Evolutionary conservation across 2,888 invertebrate species (phyloP).

Genomic region (Mesorhabditis sp.): DNA sequence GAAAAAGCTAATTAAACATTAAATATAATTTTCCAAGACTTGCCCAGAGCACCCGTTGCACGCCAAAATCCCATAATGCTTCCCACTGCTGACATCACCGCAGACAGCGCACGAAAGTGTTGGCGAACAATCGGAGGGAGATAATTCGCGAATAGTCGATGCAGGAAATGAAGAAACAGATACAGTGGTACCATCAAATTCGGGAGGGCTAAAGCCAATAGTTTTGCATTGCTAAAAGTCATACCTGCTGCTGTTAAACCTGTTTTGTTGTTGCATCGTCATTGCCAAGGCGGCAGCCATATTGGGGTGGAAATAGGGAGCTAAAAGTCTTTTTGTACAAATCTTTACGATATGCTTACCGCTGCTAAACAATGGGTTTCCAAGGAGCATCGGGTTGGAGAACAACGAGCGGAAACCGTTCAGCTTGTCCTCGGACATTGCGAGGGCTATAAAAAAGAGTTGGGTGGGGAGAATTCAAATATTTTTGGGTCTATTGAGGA

Average conservation of each 20-base stretch:
- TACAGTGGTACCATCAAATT: constrained; percentile 40
- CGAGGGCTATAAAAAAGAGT: background rate
- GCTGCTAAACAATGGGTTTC: constrained; percentile 24
- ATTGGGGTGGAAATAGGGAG: constrained; percentile 22
- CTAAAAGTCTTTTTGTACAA: background rate
- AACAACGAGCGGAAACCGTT: constrained; percentile 32
- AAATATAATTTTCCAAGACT: constrained; percentile 67
- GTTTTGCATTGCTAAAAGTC: background rate
- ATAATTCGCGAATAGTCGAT: constrained; percentile 21
- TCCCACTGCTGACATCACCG: constrained; percentile 56
- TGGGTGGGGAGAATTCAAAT: background rate
- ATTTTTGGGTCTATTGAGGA: background rate
- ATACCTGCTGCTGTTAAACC: background rate
- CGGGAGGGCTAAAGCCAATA: constrained; percentile 18
- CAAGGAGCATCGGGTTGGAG: constrained; percentile 32
- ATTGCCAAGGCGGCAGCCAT: constrained; percentile 36
- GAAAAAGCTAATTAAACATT: constrained; percentile 19
- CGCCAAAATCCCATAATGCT: constrained; percentile 74
- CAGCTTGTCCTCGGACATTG: constrained; percentile 20
- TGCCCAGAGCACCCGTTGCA: constrained; percentile 97
- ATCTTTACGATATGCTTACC: constrained; percentile 13
- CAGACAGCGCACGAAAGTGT: constrained; percentile 45
- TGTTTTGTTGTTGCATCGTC: constrained; percentile 20
- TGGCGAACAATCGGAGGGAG: constrained; percentile 33
- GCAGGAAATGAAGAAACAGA: constrained; percentile 42